Base-by-base conservation (phyloP, 1,140 invertebrate genomes). In the Diorhabda sublineata region DNA sequence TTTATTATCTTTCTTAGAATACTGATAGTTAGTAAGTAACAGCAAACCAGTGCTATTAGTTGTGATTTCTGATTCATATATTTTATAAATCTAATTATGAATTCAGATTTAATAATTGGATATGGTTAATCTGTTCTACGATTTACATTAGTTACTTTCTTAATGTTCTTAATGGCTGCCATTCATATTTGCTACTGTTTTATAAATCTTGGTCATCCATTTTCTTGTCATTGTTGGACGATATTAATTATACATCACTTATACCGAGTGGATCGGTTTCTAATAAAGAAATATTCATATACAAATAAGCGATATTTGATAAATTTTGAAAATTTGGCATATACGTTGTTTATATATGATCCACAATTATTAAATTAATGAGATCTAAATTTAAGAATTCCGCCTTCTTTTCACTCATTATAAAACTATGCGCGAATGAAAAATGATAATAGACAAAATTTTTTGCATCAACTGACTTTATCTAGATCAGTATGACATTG, bases 61-160 rank as follows among this genome's bases (percentile, higher is more conserved):
- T 52, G 6, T 52, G 47, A 52, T 52, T 52, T 52, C 47, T 52
- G 47, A 52, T 52, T n/a, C 47, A 52, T 52, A 52, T n/a, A 52
- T 52, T 52, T 52, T 52, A 52, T 52, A 52, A 6, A 52, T 52
- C 47, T 52, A 52, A 52, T 52, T 52, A 52, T n/a, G 47, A 8
- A 52, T 52, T 6, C 47, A 52, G 47, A 52, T 52, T 8, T 52
- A 52, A 52, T 52, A 52, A 52, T 52, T 52, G 47, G 47, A 52
- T 52, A 52, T n/a, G 47, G 47, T 8, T 52, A 52, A 52, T 52
- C 47, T 52, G 2, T n/a, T 52, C n/a, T 6, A 8, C 6, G 6
- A 8, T 8, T 52, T 52, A 52, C 47, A 52, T 52, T 52, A 52
- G 47, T 52, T 52, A n/a, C 47, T 52, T 52, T 52, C 47, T 52